Conservation (phyloP, 2,797 vertebrate genomes). For the Neopelma chrysocephalum region DNA sequence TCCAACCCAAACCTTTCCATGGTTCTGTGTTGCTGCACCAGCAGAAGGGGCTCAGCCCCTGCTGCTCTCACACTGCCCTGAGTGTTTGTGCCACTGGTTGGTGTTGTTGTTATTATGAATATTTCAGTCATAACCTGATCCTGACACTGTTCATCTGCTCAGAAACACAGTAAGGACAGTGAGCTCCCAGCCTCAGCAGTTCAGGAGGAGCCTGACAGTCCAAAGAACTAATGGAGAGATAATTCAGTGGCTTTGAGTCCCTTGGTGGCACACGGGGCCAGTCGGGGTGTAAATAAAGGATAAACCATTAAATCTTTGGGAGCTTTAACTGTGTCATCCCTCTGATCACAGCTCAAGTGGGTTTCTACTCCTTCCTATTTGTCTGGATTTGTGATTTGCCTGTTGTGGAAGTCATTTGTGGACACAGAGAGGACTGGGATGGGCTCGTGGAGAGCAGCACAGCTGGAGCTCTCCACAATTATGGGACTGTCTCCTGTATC, state of each 20-base stretch:
- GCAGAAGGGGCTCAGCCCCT: background rate
- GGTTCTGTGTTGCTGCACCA: background rate
- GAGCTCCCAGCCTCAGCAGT: background rate
- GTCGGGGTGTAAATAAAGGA: background rate
- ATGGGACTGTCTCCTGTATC: background rate
- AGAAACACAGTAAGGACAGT: background rate
- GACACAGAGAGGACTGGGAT: background rate
- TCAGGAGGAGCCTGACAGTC: background rate
- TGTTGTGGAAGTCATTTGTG: background rate
- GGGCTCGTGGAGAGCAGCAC: fast-evolving
- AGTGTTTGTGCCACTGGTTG: background rate
- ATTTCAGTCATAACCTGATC: background rate
- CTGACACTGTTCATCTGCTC: background rate
- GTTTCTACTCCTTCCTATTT: background rate
- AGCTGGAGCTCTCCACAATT: background rate
- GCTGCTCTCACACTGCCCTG: background rate
- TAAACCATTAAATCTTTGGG: background rate
- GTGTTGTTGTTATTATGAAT: background rate
- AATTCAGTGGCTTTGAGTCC: background rate
- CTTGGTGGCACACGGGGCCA: background rate
- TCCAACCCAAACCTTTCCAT: background rate
- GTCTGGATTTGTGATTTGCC: background rate
- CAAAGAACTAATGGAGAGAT: background rate
- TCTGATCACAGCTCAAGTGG: background rate
- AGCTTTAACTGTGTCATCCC: background rate